Conservation (phyloP, 2,113 vertebrate species). For the Phrynosoma blainvillii region DNA sequence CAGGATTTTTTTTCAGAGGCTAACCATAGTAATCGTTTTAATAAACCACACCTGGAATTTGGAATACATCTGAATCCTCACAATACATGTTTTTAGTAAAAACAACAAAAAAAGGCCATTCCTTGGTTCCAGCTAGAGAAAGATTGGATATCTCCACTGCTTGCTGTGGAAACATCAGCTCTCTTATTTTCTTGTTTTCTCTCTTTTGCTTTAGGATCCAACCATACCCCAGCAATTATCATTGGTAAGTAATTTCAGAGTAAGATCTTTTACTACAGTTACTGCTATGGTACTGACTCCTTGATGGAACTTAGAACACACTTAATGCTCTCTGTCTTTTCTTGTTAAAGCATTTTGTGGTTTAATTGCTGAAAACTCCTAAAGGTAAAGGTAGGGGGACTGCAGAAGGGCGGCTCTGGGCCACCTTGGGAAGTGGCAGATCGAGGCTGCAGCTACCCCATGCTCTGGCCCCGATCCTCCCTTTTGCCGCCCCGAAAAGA, state of each 20-base stretch:
- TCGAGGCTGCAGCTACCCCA: too few species aligned
- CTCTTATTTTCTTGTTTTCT: background rate
- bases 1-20: background rate
- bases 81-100: background rate
- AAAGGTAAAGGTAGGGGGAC: too few species aligned
- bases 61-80: background rate
- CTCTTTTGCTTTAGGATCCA: background rate
- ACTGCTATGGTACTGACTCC: background rate
- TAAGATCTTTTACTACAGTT: background rate
- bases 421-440: too few species aligned
- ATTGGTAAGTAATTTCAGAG: slow-evolving; percentile 12
- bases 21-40: background rate
- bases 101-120: background rate
- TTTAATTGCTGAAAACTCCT: background rate
- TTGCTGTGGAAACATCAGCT: background rate
- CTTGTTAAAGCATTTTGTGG: background rate
- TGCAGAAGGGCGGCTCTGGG: too few species aligned
- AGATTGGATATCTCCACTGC: background rate
- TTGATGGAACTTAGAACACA: background rate
- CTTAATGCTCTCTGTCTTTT: background rate
- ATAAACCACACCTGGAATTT: background rate
- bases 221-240: fast-evolving
- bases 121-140: background rate
- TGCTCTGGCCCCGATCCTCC: too few species aligned
- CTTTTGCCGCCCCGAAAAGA: too few species aligned